Base-by-base conservation (phyloP, 2,113 vertebrate genomes). In the Sphyrna mokarran region DNA sequence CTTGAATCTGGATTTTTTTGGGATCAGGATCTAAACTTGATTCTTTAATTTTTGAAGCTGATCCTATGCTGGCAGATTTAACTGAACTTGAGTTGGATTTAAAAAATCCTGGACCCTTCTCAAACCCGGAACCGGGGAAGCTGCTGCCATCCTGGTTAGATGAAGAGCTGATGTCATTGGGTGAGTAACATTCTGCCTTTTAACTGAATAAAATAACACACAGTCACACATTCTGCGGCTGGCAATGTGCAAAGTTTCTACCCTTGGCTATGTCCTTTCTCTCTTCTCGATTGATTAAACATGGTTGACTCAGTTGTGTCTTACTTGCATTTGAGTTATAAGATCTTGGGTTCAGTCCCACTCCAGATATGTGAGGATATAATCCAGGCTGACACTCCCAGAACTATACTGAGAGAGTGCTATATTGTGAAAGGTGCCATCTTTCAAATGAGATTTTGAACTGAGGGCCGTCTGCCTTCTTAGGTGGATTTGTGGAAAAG, bases 151-250 rank as follows among this genome's bases (percentile, higher is more conserved):
- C 97, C 33, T 96, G 96, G 66, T 97, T 97, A 0, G 97, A 98
- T 0, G 97, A 97, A 96, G 97, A 98, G 95, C 68, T 98, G 0
- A 96, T 96, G 48, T 96, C 96, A 13, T 33, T 97, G 96, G 98
- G 98, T 98, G 40, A 96, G 97, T 96, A 2, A 11, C 68, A 43
- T 70, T 94, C 63, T 20, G 14, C 91, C 20, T 29, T n/a, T 33
- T 58, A 63, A 22, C 78, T 37, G 61, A n/a, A n/a, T 61, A 22
- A 20, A 91, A 63, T n/a, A 33, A 33, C 29, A 29, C 18, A 33
- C 16, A 61, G 29, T 63, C 58, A 66, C 16, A 33, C n/a, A 7
- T 10, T 20, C 85, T 48, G 43, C 8, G 10, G 48, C 83, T 40
- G 66, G 11, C 86, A 23, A 14, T 4, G 3, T 29, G 26, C 43